phyloP scores from a whole-genome alignment of 2,888 invertebrate species.

The Mellilla xanthometata region DNA sequence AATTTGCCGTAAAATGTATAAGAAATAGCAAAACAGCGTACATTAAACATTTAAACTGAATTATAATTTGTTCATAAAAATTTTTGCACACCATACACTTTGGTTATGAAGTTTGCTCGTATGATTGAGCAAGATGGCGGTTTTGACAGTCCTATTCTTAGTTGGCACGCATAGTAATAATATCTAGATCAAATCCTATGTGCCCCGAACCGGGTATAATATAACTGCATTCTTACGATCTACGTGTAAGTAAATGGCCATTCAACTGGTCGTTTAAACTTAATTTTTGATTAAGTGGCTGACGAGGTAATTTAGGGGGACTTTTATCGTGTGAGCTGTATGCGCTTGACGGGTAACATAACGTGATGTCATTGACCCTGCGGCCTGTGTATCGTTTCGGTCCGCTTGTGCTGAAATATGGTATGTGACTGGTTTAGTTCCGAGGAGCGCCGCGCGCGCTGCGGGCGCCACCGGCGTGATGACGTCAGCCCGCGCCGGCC shows the following conservation, averaged over 20 bases:
- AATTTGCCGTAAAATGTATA: too few species aligned
- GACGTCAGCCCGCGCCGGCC: constrained; percentile 31
- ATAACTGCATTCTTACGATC: background rate
- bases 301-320: constrained; percentile 3
- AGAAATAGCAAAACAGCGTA: too few species aligned
- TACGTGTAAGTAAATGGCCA: background rate
- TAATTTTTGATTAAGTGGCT: constrained; percentile 12
- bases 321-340: constrained; percentile 34
- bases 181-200: too few species aligned
- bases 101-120: too few species aligned
- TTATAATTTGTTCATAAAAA: too few species aligned
- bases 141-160: too few species aligned
- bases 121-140: too few species aligned
- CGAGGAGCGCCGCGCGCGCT: too few species aligned
- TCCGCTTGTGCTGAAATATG: constrained; percentile 68
- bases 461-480: constrained; percentile 34
- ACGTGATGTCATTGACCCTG: constrained; percentile 65
- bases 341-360: constrained; percentile 38
- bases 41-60: too few species aligned
- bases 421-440: constrained; percentile 39
- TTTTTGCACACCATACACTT: too few species aligned
- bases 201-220: too few species aligned
- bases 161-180: too few species aligned
- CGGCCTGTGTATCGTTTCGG: constrained; percentile 58
- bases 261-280: constrained; percentile 16